Evolutionary conservation across 2,888 invertebrate genomes (phyloP), one percentile per base, ranked within the genome.

Genomic region (Taphrorychus bicolor): DNA sequence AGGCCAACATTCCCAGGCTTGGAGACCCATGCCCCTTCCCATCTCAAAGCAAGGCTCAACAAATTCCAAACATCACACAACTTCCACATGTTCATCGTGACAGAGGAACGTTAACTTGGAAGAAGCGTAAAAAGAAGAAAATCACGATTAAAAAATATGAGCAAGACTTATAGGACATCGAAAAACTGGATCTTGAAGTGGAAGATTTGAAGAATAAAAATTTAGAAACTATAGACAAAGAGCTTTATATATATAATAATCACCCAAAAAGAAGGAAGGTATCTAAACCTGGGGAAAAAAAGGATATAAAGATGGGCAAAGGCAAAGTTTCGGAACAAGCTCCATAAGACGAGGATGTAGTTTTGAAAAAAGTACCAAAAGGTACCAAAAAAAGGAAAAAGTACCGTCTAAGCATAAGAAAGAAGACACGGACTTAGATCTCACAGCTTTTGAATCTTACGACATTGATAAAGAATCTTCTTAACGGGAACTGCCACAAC

Each of bases 51-150:
- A 81, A 82, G 73, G 42, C 70, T 67, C 74, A 79, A 71, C 73
- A 76, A 71, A 76, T 77, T 68, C 82, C 83, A 1, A 66, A 74
- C 7, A 75, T 84, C 3, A 79, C 80, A 18, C 70, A 75, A 51
- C 72, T 85, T 24, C 80, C 83, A 69, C 80, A 82, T 5, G 81
- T 83, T 49, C 76, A 79, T 45, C 77, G 82, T 59, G 84, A 85
- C 65, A 81, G 77, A 69, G 85, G 85, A 5, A 77, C 82, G 48
- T 70, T 86, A 3, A 85, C 85, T 0, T 81, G 84, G 60, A 83
- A 82, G 68, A 53, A 84, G 5, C 78, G 79, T 21, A 83, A 83
- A 74, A 82, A 78, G 19, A 84, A 83, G 73, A 77, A 75, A 11
- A 79, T 81, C 58, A 83, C 81, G 71, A 72, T 82, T 22, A 84